Base-by-base conservation (phyloP, 2,113 vertebrate genomes). In the Myotis lucifugus region DNA sequence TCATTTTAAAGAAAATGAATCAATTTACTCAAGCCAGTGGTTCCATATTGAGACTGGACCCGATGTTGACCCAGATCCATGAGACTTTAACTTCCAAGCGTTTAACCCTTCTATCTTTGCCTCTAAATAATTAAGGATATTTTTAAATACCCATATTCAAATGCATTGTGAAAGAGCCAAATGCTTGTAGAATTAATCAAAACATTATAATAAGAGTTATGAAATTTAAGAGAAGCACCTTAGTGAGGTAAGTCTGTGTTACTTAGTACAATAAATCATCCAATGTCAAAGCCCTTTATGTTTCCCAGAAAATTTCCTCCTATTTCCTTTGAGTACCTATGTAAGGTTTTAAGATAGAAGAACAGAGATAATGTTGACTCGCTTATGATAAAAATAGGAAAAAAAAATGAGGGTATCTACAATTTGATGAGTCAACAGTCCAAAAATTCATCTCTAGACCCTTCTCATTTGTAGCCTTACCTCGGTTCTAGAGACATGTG, bases 261-360 rank as follows among this genome's bases (percentile, higher is more conserved):
- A 73, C 21, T 89, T 66, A 40, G 19, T 94, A 42, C 74, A 88
- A 91, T 34, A 78, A 79, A 78, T 42, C 2, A 79, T 23, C 17
- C n/a, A 70, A 3, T 32, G 37, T 48, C 50, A 70, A 73, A 88
- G 67, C 5, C 10, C 32, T 81, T 89, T 18, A 81, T 87, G 70
- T 17, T 84, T 91, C 27, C 37, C 79, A 66, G 48, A 72, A 91
- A 89, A 18, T 64, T 70, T 50, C 10, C 27, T 95, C 32, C 66
- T 29, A 74, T 79, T 84, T 83, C 61, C 72, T 94, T n/a, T 78
- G 85, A 67, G 27, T 70, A 52, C 10, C 5, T 46, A 34, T 66
- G 37, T 79, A 92, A 72, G 48, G 10, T 48, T 93, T 93, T 93
- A 92, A 59, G 32, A 77, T 54, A 50, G 72, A 85, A 88, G 61